Evolutionary conservation across 2,113 vertebrate species (phyloP), one percentile per base, ranked within the genome.

Genomic region (Sphyrna mokarran): DNA sequence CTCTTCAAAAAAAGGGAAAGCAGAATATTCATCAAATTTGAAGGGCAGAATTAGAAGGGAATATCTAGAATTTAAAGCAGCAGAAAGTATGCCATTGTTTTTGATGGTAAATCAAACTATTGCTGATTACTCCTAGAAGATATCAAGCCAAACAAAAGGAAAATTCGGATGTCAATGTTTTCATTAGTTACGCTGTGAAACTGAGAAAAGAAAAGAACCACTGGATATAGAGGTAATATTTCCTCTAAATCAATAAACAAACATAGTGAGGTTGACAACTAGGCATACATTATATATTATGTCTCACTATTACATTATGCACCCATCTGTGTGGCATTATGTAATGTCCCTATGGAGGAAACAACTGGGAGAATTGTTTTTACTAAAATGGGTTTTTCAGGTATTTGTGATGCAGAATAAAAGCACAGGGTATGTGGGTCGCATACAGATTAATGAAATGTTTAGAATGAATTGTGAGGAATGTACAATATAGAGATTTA

Each of bases 361-460:
- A 33, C 48, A 90, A 90, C 87, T 33, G 87, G 87, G 54, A 63
- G 48, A 90, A 29, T 90, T 58, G 48, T 61, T 90, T 90, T 61
- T 22, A 54, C 29, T 33, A n/a, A 63, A 33, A 29, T 61, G 43
- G 43, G 26, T 33, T 90, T 48, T 90, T 61, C 43, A 90, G 58
- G 23, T 90, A 33, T 33, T 90, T 90, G 48, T 33, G 16, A 33
- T n/a, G 33, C 58, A 33, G 33, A 66, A 61, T 93, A n/a, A n/a
- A 33, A 37, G 13, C 58, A 11, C 54, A 48, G 40, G 18, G 4
- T 29, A n/a, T 86, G 61, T 66, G 58, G 18, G 54, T 13, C 29
- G 33, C 89, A 93, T 93, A 63, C 89, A 93, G 10, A 66, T 29
- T 63, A 93, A 93, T 93, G 89, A 66, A 66, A 66, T 93, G 89